phyloP scores from a whole-genome alignment of 2,797 vertebrate species.

The Choloepus didactylus region DNA sequence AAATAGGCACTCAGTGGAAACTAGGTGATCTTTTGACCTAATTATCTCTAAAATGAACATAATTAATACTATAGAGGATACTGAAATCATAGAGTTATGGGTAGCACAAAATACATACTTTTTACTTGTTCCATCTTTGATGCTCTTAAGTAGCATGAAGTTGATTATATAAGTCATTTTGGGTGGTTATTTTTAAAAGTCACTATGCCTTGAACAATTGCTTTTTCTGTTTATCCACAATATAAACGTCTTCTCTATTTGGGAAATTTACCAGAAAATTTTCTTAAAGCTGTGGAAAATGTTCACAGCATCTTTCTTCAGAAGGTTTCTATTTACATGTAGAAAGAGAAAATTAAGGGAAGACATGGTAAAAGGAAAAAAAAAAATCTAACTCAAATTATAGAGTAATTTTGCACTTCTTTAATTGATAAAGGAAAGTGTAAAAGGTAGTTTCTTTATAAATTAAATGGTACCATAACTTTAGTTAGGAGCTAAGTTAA shows the following conservation, averaged over 20 bases:
- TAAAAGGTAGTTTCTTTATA: neutral
- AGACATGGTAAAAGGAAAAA: neutral
- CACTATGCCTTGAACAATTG: neutral
- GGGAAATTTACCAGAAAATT: neutral
- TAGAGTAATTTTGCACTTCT: neutral
- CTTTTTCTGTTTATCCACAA: constrained; percentile 16
- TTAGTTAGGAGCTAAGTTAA: constrained; percentile 6
- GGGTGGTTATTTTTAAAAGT: neutral
- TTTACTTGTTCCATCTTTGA: neutral
- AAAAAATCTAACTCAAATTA: neutral
- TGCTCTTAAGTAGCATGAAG: neutral
- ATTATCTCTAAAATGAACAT: neutral
- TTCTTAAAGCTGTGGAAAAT: constrained; percentile 5
- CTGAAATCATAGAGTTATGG: neutral
- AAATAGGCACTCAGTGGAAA: neutral
- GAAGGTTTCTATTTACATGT: neutral
- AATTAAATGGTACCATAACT: neutral
- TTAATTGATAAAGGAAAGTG: constrained; percentile 33
- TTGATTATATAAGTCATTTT: neutral
- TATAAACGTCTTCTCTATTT: neutral
- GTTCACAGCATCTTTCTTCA: neutral
- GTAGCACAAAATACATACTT: neutral
- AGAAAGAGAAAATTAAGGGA: neutral
- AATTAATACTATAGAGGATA: neutral
- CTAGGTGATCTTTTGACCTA: neutral